phyloP scores from a whole-genome alignment of 1,140 invertebrate genomes.

The Diorhabda carinulata region DNA sequence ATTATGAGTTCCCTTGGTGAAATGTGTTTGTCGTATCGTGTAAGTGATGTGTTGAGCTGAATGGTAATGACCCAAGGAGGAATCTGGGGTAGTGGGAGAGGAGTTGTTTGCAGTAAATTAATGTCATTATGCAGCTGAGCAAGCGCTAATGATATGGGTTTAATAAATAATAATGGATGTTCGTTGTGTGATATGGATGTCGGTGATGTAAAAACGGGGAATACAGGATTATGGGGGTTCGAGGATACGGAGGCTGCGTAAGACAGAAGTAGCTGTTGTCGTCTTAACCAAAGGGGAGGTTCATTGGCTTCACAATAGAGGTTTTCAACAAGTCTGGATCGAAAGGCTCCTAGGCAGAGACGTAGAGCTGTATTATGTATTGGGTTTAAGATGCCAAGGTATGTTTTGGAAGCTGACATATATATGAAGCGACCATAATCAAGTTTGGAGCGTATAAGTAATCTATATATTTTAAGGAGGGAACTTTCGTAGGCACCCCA shows the following conservation, averaged over 20 bases:
- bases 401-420: no score
- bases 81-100: background rate
- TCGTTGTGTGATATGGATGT: background rate
- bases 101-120: background rate
- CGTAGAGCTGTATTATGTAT: no score
- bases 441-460: no score
- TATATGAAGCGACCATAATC: no score
- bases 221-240: background rate
- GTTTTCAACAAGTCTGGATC: no score
- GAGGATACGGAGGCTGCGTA: no score
- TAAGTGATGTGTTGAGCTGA: background rate
- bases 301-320: no score
- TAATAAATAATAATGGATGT: background rate
- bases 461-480: no score
- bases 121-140: background rate
- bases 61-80: background rate
- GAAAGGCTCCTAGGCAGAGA: no score
- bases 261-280: background rate
- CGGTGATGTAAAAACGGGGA: background rate
- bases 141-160: background rate
- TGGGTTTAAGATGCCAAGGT: no score
- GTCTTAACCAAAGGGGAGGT: background rate
- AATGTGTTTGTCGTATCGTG: background rate
- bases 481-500: no score
- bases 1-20: background rate